Base-by-base conservation (phyloP, 2,113 vertebrate species). In the Heloderma charlesbogerti region DNA sequence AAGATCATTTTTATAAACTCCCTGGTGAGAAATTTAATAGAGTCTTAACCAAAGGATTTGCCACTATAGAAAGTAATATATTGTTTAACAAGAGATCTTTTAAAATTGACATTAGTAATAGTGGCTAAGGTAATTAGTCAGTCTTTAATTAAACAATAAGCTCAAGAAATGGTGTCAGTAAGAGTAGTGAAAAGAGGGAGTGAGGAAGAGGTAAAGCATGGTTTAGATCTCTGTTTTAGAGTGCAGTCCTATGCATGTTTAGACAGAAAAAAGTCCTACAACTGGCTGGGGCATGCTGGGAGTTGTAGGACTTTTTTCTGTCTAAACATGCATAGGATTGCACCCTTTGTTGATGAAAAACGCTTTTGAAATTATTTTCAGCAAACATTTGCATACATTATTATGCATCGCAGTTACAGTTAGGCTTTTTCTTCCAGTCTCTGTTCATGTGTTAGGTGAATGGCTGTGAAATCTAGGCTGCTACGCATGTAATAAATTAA, bases 71-170 rank as follows among this genome's bases (percentile, higher is more conserved):
- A 88, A 84, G 34, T 25, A 87, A 81, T 51, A 69, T 80, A 16
- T 67, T 92, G 66, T 94, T 95, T 87, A 92, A 94, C 6, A 91
- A 89, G 90, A 92, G 25, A 10, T 45, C 34, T 48, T 95, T 92
- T 91, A 71, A 81, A 89, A 79, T 8, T 54, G 85, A 91, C 71
- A 91, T 93, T 87, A 94, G 71, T 75, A 81, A 83, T 88, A 90
- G 88, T 89, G 82, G 66, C 54, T 79, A 77, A 90, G 86, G 69
- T 91, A 86, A 95, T 95, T 94, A 94, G 94, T 88, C 89, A 92
- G 63, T 84, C 91, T 77, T 92, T 94, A 92, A 84, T 51, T 74
- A 84, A 94, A 94, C 89, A 95, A 86, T 87, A 92, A 91, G 89
- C 71, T 75, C 67, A n/a, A 63, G 75, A 34, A 91, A 87, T 89